Conservation (phyloP, 2,888 invertebrate species). For the Geotrupes spiniger region DNA sequence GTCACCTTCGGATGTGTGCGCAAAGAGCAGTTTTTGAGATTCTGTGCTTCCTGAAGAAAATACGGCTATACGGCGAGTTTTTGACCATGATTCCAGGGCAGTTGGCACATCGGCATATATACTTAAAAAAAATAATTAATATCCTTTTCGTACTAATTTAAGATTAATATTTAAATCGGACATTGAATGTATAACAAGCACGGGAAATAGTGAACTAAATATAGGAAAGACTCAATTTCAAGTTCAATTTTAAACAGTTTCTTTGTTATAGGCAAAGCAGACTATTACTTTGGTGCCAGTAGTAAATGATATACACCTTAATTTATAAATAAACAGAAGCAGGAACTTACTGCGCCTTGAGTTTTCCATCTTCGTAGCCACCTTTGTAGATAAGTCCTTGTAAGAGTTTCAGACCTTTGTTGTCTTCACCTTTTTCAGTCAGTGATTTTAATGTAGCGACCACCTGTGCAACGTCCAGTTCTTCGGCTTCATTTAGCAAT, state of each 20-base stretch:
- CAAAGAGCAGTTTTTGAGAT: conserved; percentile 86
- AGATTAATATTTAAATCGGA: too few relatives aligned
- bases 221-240: too few relatives aligned
- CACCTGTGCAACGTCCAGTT: conserved; percentile 55
- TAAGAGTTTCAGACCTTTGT: conserved; percentile 77
- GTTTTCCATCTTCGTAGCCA: conserved; percentile 73
- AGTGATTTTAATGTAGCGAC: conserved; percentile 74
- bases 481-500: conserved; percentile 56
- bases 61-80: conserved; percentile 68
- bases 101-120: conserved; percentile 82
- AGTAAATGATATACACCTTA: not conserved
- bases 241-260: too few relatives aligned
- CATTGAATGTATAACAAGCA: too few relatives aligned
- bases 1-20: conserved; percentile 73
- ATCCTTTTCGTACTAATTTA: too few relatives aligned
- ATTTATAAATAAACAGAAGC: conserved; percentile 6
- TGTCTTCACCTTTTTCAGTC: conserved; percentile 79
- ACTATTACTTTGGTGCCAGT: too few relatives aligned
- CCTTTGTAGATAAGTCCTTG: conserved; percentile 89
- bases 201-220: too few relatives aligned
- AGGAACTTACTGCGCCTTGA: conserved; percentile 85
- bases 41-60: conserved; percentile 92
- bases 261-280: too few relatives aligned
- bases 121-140: conserved; percentile 50
- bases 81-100: conserved; percentile 70